Percentiles rank a stretch among this genome's conserved stretches.
Conservation (phyloP, 2,888 invertebrate genomes). For the Nomada fabriciana region DNA sequence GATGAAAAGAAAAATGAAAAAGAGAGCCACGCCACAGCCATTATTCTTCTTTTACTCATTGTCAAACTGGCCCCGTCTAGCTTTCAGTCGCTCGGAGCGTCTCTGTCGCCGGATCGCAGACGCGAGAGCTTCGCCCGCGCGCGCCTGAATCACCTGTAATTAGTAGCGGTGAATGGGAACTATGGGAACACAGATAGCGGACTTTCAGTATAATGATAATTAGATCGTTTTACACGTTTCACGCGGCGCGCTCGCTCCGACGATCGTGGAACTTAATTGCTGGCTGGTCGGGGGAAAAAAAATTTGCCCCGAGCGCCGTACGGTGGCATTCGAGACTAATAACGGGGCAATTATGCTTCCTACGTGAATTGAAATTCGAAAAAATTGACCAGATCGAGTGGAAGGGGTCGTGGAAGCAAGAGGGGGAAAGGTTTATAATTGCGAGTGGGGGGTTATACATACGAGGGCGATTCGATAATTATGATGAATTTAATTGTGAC, state of each 20-base stretch:
- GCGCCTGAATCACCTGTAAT: conserved; percentile 54
- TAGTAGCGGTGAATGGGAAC: conserved; percentile 54
- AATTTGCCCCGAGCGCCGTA: conserved; percentile 23
- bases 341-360: conserved; percentile 14
- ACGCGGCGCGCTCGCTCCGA: conserved; percentile 48
- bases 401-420: neutral
- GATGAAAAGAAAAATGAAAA: conserved; percentile 25
- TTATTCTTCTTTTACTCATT: conserved; percentile 70
- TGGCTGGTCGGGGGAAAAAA: conserved; percentile 18
- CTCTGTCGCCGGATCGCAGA: conserved; percentile 14
- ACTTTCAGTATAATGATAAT: conserved; percentile 58
- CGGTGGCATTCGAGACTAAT: conserved; percentile 20
- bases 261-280: conserved; percentile 52
- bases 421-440: neutral
- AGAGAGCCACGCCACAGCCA: conserved; percentile 53
- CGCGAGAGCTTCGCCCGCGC: conserved; percentile 4
- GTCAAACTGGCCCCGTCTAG: conserved; percentile 44
- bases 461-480: too few species aligned
- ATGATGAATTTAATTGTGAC: too few species aligned
- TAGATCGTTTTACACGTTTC: conserved; percentile 56
- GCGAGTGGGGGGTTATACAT: neutral
- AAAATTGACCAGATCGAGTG: neutral
- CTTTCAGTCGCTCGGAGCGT: conserved; percentile 29
- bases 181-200: conserved; percentile 51
- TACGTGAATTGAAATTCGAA: neutral